Conservation (phyloP, 2,797 vertebrate species). For the Arremon brunneinucha region DNA sequence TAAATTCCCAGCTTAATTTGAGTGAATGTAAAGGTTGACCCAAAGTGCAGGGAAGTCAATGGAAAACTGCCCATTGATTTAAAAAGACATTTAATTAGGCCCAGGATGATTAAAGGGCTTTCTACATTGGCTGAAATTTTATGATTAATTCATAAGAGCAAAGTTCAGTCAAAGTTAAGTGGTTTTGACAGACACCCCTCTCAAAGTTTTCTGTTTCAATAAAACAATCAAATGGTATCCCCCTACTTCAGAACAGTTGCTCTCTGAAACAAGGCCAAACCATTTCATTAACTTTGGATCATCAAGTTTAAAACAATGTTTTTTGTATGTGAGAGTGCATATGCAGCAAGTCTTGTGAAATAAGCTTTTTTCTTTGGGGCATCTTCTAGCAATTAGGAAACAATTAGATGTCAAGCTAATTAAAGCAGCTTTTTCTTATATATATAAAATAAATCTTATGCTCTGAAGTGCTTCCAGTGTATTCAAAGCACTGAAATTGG, state of each 20-base stretch:
- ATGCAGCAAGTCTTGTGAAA: neutral
- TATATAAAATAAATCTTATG: neutral
- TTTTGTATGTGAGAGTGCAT: neutral
- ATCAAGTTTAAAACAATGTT: neutral
- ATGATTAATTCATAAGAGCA: neutral
- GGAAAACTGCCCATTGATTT: neutral
- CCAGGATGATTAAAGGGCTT: neutral
- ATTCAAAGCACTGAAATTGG: slow-evolving; percentile 2
- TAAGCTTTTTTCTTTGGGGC: neutral
- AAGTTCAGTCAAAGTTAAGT: neutral
- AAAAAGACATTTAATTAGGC: neutral
- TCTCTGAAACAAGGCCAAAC: neutral
- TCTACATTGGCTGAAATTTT: neutral
- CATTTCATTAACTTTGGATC: neutral
- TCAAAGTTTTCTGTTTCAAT: neutral
- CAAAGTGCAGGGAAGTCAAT: neutral
- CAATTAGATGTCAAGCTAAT: neutral
- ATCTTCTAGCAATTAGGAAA: neutral
- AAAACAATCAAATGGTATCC: neutral
- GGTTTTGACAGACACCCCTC: neutral
- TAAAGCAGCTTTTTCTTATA: neutral
- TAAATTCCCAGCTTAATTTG: neutral
- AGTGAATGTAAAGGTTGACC: neutral
- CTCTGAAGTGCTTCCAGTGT: slow-evolving; percentile 13
- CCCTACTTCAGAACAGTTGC: neutral